A percentile compares a stretch with the other conserved stretches of the same genome.
Conservation (phyloP, 2,113 vertebrate species). For the Datnioides undecimradiatus region DNA sequence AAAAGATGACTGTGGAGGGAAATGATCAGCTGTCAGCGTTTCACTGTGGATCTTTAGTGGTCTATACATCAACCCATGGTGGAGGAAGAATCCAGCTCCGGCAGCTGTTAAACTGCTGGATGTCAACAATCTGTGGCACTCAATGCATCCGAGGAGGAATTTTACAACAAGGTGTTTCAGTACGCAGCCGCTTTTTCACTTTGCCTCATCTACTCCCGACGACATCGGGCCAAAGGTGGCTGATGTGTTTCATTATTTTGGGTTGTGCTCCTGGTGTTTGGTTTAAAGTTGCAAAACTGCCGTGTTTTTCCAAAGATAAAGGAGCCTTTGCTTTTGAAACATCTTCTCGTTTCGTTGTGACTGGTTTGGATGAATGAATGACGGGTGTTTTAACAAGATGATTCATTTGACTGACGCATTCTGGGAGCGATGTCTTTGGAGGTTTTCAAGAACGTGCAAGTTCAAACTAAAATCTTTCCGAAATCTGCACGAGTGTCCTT, state of each 20-base stretch:
- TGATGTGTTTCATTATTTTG: conserved; percentile 2
- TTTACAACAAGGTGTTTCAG: conserved; percentile 10
- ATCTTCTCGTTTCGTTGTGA: background rate
- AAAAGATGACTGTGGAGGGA: conserved; percentile 56
- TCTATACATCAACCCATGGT: conserved; percentile 37
- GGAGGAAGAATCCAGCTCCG: conserved; percentile 22
- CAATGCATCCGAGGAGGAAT: background rate
- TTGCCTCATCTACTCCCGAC: background rate
- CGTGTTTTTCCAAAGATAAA: background rate
- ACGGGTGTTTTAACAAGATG: background rate
- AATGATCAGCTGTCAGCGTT: conserved; percentile 65
- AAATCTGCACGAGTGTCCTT: too few relatives aligned
- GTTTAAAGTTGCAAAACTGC: background rate
- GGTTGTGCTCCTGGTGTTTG: conserved; percentile 14
- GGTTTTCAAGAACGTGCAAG: background rate
- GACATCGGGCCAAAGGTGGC: background rate
- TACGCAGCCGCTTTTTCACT: background rate
- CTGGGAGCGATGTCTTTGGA: background rate
- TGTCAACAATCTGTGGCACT: conserved; percentile 17
- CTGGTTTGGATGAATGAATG: conserved; percentile 10
- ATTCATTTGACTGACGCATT: background rate
- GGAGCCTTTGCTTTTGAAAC: conserved; percentile 11
- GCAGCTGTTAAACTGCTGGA: conserved; percentile 19
- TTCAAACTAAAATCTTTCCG: background rate
- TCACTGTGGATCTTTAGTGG: conserved; percentile 35